phyloP scores from a whole-genome alignment of 1,140 invertebrate genomes.

The Triops longicaudatus region DNA sequence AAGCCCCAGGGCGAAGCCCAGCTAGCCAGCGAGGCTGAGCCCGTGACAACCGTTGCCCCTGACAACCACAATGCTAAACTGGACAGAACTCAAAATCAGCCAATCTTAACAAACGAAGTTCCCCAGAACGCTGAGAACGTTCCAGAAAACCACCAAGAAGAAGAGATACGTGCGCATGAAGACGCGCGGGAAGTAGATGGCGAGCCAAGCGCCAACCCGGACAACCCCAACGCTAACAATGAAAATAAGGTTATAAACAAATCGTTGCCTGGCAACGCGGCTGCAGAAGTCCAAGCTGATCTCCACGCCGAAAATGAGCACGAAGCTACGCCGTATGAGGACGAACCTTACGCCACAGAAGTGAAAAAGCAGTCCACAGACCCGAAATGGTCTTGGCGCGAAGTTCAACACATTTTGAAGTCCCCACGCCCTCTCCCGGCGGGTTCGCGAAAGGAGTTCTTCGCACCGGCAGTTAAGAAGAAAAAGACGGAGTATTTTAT shows the following conservation, averaged over 20 bases:
- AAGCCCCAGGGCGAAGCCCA: not conserved
- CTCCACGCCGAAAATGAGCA: not conserved
- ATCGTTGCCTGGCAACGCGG: slow-evolving; percentile 17
- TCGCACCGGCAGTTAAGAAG: not conserved
- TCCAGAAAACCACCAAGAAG: not conserved
- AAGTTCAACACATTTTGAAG: not conserved
- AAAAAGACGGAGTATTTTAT: slow-evolving; percentile 1
- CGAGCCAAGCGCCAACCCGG: not conserved
- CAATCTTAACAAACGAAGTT: not conserved
- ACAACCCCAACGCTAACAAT: not conserved
- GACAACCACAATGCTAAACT: not conserved
- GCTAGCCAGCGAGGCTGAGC: not conserved
- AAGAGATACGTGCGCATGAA: not conserved
- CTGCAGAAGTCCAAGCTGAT: slow-evolving; percentile 2
- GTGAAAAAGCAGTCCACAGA: not conserved
- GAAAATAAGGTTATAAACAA: not conserved
- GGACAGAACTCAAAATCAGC: not conserved
- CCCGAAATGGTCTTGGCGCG: not conserved
- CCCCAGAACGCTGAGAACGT: not conserved
- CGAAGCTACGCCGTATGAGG: slow-evolving; percentile 3
- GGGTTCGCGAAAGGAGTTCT: not conserved
- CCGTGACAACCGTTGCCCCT: not conserved
- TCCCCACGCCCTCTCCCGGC: not conserved
- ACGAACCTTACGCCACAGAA: not conserved
- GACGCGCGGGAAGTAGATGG: not conserved